phyloP scores from a whole-genome alignment of 2,888 invertebrate genomes.

The Pandemis heparana region DNA sequence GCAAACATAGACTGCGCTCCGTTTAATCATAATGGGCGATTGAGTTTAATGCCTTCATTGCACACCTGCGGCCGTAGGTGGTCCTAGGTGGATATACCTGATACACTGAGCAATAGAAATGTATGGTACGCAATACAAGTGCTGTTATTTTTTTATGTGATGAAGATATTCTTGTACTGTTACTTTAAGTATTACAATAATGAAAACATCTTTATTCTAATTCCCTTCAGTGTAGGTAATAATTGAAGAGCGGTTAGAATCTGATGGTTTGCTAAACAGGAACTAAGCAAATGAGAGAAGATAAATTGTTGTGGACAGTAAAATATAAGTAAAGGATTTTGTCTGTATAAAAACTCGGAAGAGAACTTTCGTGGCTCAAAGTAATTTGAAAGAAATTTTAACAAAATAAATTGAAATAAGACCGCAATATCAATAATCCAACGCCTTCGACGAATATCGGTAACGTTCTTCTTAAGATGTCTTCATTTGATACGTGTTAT shows the following conservation, averaged over 20 bases:
- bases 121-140: not conserved
- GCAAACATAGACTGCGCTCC: slow-evolving; percentile 74
- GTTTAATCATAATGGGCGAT: slow-evolving; percentile 78
- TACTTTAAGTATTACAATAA: not conserved
- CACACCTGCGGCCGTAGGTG: slow-evolving; percentile 71
- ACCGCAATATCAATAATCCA: not conserved
- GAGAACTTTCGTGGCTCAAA: no score
- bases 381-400: not conserved
- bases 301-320: no score
- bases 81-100: slow-evolving; percentile 45
- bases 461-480: not conserved
- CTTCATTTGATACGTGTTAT: slow-evolving; percentile 6
- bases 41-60: slow-evolving; percentile 82
- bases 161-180: not conserved
- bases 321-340: no score
- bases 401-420: not conserved
- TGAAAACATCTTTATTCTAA: not conserved
- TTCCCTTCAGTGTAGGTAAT: no score
- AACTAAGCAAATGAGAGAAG: no score
- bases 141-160: not conserved
- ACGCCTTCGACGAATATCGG: not conserved
- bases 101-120: slow-evolving; percentile 1
- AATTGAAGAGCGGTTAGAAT: no score
- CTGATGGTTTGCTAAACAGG: no score
- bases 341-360: no score